Evolutionary conservation across 2,888 invertebrate genomes (phyloP), one percentile per base, ranked within the genome.

Genomic region (Mellilla xanthometata): DNA sequence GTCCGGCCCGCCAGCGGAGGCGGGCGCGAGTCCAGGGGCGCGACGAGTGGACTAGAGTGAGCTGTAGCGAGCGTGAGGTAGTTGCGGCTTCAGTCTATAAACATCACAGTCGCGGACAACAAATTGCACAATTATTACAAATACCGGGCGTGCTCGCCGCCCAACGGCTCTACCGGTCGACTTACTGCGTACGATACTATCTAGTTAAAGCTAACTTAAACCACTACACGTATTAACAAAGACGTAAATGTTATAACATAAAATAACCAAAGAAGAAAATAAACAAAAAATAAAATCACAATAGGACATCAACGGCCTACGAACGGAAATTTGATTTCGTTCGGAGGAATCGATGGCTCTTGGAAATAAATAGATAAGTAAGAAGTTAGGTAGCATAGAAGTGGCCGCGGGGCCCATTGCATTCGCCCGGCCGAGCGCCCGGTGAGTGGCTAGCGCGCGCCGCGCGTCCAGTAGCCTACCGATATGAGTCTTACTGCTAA

Each of bases 91-190:
- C 92, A 92, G 92, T 92, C 92, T 92, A 91, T 89, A 86, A 91
- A 91, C 91, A 92, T 92, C 92, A 92, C 92, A 92, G 92, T 91
- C 91, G 91, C 92, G 91, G 83, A 87, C 81, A 85, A 82, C 80
- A 80, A 83, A 88, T 88, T 89, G 88, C 88, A 89, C 88, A 84
- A 81, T 81, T 51, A 49, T 46, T 44, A 36, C 33, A 54, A 47
- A 83, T 84, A 82, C 80, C 77, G 75, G 15, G 76, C 74, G 73
- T 76, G 77, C 73, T 70, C 59, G 63, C 66, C 68, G 67, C 72
- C 74, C 72, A 67, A 69, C 72, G 69, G 72, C 73, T 72, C 71
- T 76, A 79, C 75, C 72, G 68, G 73, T 78, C 73, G 72, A 77
- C 73, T 68, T 76, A 80, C 65, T 70, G n/a, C n/a, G n/a, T n/a